Evolutionary conservation across 2,113 vertebrate species (phyloP).

Genomic region (Seriola dumerili): DNA sequence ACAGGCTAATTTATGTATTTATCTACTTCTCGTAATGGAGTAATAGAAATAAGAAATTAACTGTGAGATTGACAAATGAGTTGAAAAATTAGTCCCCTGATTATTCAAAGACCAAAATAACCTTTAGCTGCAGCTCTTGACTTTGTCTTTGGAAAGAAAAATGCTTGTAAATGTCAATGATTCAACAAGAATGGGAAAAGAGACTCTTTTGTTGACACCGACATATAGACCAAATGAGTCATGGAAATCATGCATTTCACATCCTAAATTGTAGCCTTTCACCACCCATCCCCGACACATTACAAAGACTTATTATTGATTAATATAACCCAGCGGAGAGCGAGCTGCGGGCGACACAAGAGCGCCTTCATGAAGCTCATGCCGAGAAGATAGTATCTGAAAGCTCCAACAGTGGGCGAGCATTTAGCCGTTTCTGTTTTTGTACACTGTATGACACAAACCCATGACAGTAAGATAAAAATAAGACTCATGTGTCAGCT

Average conservation of each 20-base stretch:
- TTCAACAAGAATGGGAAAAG: slow-evolving; percentile 44
- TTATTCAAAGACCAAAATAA: slow-evolving; percentile 3
- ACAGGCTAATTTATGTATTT: not conserved
- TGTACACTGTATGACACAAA: slow-evolving; percentile 55
- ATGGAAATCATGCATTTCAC: slow-evolving; percentile 48
- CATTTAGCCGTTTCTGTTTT: slow-evolving; percentile 56
- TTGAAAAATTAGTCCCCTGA: not conserved
- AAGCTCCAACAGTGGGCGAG: slow-evolving; percentile 45
- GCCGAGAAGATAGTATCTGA: slow-evolving; percentile 63
- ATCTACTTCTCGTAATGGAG: not conserved
- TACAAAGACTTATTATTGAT: slow-evolving; percentile 55
- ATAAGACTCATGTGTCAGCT: slow-evolving; percentile 61
- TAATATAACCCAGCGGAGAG: slow-evolving; percentile 35
- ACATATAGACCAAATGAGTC: slow-evolving; percentile 54
- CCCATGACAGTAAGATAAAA: slow-evolving; percentile 65
- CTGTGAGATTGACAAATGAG: not conserved
- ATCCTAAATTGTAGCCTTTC: slow-evolving; percentile 42
- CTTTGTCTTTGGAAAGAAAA: slow-evolving; percentile 15
- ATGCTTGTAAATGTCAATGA: slow-evolving; percentile 23
- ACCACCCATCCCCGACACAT: not conserved
- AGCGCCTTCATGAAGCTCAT: slow-evolving; percentile 50
- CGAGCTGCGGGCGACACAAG: slow-evolving; percentile 29
- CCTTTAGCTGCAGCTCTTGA: not conserved
- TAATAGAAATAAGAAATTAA: not conserved
- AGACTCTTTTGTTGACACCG: slow-evolving; percentile 8